phyloP scores from a whole-genome alignment of 2,797 vertebrate species.

The Tiaroga cobitis region DNA sequence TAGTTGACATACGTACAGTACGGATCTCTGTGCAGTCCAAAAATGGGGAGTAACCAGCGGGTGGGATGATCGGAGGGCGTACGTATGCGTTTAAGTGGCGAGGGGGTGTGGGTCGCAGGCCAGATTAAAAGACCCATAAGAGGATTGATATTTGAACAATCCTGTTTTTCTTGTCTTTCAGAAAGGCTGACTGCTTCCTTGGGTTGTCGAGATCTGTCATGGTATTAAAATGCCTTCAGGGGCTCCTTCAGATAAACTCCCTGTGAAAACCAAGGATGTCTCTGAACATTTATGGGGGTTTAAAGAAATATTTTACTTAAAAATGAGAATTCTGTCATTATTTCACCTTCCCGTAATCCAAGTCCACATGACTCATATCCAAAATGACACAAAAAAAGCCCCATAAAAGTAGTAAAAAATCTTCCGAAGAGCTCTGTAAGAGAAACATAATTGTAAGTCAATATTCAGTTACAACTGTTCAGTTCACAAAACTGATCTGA shows the following conservation, averaged over 20 bases:
- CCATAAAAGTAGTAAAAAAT: not conserved
- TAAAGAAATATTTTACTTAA: not conserved
- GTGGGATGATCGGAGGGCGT: not conserved
- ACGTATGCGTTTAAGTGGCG: not conserved
- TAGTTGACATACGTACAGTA: conserved; percentile 23
- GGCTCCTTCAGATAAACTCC: conserved; percentile 28
- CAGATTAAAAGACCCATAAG: conserved; percentile 25
- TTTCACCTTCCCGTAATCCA: not conserved
- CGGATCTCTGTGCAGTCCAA: not conserved
- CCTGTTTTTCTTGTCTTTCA: not conserved
- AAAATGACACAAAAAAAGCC: not conserved
- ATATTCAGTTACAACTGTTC: not conserved
- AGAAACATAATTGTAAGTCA: not conserved
- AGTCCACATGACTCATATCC: not conserved
- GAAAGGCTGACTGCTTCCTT: not conserved
- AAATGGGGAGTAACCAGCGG: not conserved
- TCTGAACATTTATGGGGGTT: conserved; percentile 18
- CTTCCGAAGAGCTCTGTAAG: not conserved
- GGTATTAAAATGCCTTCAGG: conserved; percentile 33
- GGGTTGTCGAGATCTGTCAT: conserved; percentile 20
- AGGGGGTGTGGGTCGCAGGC: not conserved
- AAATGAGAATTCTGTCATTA: not conserved
- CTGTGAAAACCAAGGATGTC: conserved; percentile 31
- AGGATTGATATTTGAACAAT: conserved; percentile 19
- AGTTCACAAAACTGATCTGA: not conserved